A percentile compares a stretch with the other conserved stretches of the same genome.
phyloP scores from a whole-genome alignment of 2,113 vertebrate species.

The Zeus faber region DNA sequence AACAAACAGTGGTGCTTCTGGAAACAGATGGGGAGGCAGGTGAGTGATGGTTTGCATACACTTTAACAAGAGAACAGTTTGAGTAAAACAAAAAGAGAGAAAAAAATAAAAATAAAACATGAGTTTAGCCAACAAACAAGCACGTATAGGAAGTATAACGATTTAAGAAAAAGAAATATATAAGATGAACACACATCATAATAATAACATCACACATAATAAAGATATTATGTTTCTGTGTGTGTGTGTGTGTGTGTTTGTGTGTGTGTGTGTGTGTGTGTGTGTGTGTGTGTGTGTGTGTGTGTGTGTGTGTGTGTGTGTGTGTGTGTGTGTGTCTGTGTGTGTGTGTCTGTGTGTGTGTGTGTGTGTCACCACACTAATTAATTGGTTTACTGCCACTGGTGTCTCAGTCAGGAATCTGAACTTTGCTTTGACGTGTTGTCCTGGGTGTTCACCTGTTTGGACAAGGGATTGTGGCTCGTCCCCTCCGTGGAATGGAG shows the following conservation, averaged over 20 bases:
- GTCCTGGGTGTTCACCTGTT: constrained; percentile 67
- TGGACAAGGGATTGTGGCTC: constrained; percentile 61
- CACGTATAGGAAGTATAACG: too few relatives aligned
- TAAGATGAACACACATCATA: too few relatives aligned
- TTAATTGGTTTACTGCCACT: constrained; percentile 58
- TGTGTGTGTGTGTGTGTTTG: neutral
- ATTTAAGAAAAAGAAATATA: too few relatives aligned
- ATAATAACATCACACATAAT: too few relatives aligned
- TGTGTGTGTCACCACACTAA: constrained; percentile 24
- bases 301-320: neutral
- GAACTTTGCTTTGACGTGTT: constrained; percentile 72
- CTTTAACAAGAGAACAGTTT: neutral
- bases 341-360: neutral
- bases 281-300: constrained; percentile 1
- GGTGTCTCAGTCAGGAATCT: constrained; percentile 59
- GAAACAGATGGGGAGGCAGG: neutral
- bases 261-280: neutral
- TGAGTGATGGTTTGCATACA: neutral
- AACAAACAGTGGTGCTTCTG: neutral
- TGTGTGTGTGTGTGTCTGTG: neutral
- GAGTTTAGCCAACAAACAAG: too few relatives aligned
- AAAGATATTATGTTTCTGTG: neutral
- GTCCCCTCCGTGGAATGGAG: constrained; percentile 59
- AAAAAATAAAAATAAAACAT: too few relatives aligned
- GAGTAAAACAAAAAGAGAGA: too few relatives aligned